phyloP scores from a whole-genome alignment of 2,113 vertebrate genomes.

The Delphinapterus leucas region DNA sequence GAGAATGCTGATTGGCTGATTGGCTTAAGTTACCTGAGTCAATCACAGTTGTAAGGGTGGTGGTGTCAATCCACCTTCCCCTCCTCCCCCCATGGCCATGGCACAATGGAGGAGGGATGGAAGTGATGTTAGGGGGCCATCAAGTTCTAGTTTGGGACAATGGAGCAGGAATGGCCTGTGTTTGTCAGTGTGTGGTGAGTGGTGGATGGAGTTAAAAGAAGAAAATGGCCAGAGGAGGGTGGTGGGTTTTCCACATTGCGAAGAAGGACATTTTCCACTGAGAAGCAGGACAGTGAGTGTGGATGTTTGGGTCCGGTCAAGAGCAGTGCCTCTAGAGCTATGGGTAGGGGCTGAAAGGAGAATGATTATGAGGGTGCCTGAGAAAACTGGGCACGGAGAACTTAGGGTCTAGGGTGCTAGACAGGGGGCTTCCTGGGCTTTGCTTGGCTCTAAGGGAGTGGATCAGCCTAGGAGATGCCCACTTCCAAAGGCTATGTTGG shows the following conservation, averaged over 20 bases:
- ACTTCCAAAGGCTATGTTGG: background rate
- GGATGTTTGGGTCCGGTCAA: background rate
- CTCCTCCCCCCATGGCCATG: background rate
- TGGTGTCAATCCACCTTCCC: too few relatives aligned
- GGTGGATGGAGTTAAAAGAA: background rate
- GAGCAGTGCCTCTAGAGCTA: background rate
- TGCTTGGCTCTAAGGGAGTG: background rate
- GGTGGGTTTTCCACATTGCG: background rate
- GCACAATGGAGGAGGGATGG: background rate
- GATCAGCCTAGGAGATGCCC: background rate
- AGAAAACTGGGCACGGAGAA: too few relatives aligned
- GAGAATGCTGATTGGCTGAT: background rate
- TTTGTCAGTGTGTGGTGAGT: background rate
- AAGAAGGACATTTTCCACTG: background rate
- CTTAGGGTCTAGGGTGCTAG: too few relatives aligned
- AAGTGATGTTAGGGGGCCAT: background rate
- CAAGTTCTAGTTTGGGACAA: background rate
- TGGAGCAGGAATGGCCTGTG: background rate
- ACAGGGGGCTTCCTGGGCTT: background rate
- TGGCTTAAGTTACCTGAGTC: background rate
- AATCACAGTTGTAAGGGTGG: background rate
- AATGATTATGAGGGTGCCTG: background rate
- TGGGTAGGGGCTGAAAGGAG: background rate
- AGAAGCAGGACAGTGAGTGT: background rate
- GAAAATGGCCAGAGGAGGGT: background rate